A percentile compares a stretch with the other conserved stretches of the same genome.
Evolutionary conservation across 2,888 invertebrate genomes (phyloP).

Genomic region (Nephrotoma appendiculata): DNA sequence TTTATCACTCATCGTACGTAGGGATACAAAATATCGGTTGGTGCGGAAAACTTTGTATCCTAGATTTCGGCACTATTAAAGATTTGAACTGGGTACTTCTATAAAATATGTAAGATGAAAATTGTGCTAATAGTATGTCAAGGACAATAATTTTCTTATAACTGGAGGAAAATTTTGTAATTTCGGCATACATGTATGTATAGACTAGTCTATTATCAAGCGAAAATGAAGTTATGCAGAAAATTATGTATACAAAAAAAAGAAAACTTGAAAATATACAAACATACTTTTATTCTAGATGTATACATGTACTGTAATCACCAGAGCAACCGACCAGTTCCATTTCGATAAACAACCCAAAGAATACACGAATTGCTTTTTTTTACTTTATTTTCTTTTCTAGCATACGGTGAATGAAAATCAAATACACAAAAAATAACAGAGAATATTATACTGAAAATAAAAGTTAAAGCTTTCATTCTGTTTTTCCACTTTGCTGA

Average conservation of each 20-base stretch:
- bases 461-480: background rate
- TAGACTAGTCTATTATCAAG: too few species aligned
- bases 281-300: background rate
- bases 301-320: background rate
- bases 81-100: too few species aligned
- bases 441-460: background rate
- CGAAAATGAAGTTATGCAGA: too few species aligned
- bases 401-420: background rate
- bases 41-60: background rate
- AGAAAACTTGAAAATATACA: background rate
- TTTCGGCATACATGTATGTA: too few species aligned
- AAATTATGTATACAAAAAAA: background rate
- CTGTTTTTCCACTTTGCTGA: background rate
- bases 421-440: background rate
- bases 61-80: background rate
- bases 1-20: background rate
- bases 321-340: background rate
- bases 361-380: background rate
- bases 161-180: background rate
- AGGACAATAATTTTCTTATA: background rate
- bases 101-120: background rate
- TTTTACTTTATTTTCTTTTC: background rate
- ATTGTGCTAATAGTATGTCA: background rate
- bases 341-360: background rate
- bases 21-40: background rate